Conservation (phyloP, 2,113 vertebrate species). For the Oreochromis tanganicae region DNA sequence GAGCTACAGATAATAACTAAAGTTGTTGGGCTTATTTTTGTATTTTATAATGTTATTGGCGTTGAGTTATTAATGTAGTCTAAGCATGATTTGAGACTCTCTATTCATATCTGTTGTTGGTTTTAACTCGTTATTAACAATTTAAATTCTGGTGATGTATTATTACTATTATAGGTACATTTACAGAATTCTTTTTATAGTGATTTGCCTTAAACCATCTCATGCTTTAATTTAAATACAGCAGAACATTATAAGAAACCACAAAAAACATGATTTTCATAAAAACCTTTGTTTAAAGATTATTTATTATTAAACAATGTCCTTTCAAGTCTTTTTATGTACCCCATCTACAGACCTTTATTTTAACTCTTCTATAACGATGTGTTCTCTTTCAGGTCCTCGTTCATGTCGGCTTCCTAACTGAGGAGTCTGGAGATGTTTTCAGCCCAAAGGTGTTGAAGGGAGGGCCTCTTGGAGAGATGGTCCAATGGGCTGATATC, state of each 20-base stretch:
- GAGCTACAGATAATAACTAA: neutral
- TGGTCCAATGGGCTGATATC: conserved; percentile 99
- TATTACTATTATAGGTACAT: neutral
- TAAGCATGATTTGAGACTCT: neutral
- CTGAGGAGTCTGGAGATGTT: conserved; percentile 93
- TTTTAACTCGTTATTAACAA: neutral
- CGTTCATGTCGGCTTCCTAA: conserved; percentile 94
- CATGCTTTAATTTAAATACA: neutral
- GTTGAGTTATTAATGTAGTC: neutral
- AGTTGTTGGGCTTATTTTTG: neutral
- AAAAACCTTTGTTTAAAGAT: neutral
- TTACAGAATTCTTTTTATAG: neutral
- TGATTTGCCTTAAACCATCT: too few relatives aligned
- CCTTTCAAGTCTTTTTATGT: neutral
- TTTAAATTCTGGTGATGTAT: neutral
- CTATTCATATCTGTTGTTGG: neutral
- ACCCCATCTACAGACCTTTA: neutral
- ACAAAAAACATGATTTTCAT: accelerated
- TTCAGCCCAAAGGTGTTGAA: conserved; percentile 94
- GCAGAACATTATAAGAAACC: neutral
- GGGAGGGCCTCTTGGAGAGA: conserved; percentile 92
- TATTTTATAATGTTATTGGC: neutral
- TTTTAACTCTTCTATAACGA: neutral
- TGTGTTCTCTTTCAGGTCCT: conserved; percentile 76
- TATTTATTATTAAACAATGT: neutral